phyloP scores from a whole-genome alignment of 2,113 vertebrate genomes.

The Lophochroa leadbeateri region DNA sequence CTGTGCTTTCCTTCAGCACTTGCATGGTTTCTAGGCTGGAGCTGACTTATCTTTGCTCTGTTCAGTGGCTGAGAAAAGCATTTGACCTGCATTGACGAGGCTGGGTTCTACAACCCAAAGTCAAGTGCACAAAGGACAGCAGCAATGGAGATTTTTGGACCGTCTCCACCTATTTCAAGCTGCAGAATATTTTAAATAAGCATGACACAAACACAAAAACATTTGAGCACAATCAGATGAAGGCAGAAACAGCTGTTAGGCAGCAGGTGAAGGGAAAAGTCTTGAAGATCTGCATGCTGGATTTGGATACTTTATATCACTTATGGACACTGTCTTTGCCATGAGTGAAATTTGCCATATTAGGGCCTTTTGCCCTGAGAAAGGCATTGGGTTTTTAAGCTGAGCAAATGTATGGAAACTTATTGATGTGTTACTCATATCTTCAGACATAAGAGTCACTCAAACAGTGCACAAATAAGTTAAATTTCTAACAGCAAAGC shows the following conservation, averaged over 20 bases:
- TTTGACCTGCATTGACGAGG: fast-evolving
- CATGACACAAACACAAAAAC: not conserved
- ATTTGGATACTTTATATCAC: not conserved
- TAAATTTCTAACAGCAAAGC: not conserved
- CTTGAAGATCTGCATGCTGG: not conserved
- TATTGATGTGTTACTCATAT: not conserved
- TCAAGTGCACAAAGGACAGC: not conserved
- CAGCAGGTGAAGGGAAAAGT: not conserved
- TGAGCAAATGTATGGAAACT: not conserved
- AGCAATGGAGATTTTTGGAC: not conserved
- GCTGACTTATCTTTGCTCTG: not conserved
- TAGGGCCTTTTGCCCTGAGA: not conserved
- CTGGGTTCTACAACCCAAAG: not conserved
- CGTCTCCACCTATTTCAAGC: not conserved
- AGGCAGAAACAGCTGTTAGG: not conserved
- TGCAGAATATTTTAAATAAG: not conserved
- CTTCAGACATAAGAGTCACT: not conserved
- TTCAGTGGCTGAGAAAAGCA: not conserved
- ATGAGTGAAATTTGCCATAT: not conserved
- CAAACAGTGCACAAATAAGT: not conserved
- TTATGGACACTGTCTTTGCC: not conserved
- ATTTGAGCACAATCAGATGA: not conserved
- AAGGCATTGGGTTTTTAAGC: not conserved
- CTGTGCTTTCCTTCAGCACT: not conserved
- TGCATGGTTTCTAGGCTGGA: not conserved